A percentile compares a stretch with the other conserved stretches of the same genome.
These are phyloP conservation scores for Zaprionus gabonicus DNA, from an alignment of 1,140 invertebrate species.

Conservation along the genomic window DNA sequence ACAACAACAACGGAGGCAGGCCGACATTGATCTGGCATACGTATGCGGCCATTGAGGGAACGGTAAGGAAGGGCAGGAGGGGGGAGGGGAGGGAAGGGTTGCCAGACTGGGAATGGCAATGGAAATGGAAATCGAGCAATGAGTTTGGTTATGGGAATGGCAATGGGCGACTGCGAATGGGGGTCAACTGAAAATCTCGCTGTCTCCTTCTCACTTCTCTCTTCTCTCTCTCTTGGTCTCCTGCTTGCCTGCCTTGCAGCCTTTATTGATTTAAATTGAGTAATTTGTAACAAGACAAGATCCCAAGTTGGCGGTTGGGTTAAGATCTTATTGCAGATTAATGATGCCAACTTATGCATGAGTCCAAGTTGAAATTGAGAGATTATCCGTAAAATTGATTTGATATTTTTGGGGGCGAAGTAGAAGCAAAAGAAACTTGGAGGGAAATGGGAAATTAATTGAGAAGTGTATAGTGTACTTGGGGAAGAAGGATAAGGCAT, in stretches of 20 bases:
- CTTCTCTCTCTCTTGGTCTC: background rate
- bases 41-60: constrained; percentile 63
- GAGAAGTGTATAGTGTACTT: background rate
- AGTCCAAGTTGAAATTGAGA: constrained; percentile 51
- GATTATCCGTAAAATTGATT: constrained; percentile 59
- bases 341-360: constrained; percentile 49
- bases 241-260: background rate
- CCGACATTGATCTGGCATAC: constrained; percentile 78
- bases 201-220: background rate
- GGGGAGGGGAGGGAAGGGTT: background rate
- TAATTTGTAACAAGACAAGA: constrained; percentile 58
- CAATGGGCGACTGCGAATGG: constrained; percentile 24
- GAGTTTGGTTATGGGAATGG: constrained; percentile 6
- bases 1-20: constrained; percentile 48
- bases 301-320: constrained; percentile 29
- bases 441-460: background rate
- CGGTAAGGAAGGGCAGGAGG: constrained; percentile 38
- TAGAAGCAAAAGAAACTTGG: background rate
- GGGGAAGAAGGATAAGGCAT: no score
- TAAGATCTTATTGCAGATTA: constrained; percentile 66
- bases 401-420: background rate
- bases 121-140: constrained; percentile 35
- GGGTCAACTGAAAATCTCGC: constrained; percentile 47
- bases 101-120: constrained; percentile 17
- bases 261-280: constrained; percentile 81